Evolutionary conservation across 2,113 vertebrate species (phyloP).

Genomic region (Spheniscus mendiculus): DNA sequence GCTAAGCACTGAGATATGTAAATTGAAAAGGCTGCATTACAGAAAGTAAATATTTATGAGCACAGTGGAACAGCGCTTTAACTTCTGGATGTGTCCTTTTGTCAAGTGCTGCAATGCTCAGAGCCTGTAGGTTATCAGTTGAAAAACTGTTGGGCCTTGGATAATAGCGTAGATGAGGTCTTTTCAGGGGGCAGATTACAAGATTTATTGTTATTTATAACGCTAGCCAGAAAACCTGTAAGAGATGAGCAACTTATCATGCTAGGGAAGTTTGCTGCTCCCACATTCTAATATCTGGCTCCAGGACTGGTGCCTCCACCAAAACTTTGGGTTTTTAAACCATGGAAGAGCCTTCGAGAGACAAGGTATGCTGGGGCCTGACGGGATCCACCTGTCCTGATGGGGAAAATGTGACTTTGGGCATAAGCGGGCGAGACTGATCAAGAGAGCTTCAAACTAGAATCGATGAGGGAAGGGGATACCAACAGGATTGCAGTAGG

Average conservation of each 20-base stretch:
- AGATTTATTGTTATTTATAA: not conserved
- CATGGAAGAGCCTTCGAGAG: no score
- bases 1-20: not conserved
- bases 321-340: no score
- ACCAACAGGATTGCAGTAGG: no score
- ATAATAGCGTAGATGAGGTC: not conserved
- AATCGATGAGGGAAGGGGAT: no score
- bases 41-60: constrained; percentile 57
- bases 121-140: not conserved
- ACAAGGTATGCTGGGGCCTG: no score
- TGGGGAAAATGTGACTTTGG: no score
- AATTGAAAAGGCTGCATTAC: constrained; percentile 30
- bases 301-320: no score
- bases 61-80: not conserved
- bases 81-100: not conserved
- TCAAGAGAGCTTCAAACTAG: no score
- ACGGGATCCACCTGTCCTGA: no score
- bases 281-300: not conserved
- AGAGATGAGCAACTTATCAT: not conserved
- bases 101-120: not conserved
- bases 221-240: not conserved
- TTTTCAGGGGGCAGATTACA: not conserved
- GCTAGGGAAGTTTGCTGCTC: not conserved
- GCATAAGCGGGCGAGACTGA: no score
- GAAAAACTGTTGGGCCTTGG: not conserved